Base-by-base conservation (phyloP, 1,140 invertebrate genomes). In the Ptiloglossa arizonensis region DNA sequence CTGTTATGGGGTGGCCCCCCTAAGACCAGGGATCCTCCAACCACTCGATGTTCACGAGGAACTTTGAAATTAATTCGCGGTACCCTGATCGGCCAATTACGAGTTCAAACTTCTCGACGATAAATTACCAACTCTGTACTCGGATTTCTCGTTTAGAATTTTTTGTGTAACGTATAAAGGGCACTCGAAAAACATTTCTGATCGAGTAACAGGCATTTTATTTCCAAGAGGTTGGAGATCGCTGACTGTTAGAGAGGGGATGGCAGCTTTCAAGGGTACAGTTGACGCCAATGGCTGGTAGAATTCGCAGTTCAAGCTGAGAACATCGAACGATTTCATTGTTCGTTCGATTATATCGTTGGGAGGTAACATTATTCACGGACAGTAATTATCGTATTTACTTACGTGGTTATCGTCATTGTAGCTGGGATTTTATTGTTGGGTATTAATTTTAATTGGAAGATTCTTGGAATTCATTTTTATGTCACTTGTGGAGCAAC, bases 1-100 rank as follows among this genome's bases (percentile, higher is more conserved):
- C 76, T 82, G 71, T 52, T 71, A 27, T 27, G 35, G 82, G 76
- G 76, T 77, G 46, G 72, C 44, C 66, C 66, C 70, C 68, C n/a
- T n/a, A 17, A 2, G 13, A 41, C 24, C 64, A 38, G 52, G 41
- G 32, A 38, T 74, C n/a, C 62, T 54, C 27, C 64, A 48, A 46
- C 41, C 54, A 22, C 27, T 76, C 44, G 38, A 29, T 22, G 13
- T 11, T 13, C 13, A 8, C 38, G 38, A 6, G 29, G 6, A 76
- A 76, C 73, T 69, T 59, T 17, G 4, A 60, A 41, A 69, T 76
- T 69, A 60, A 69, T 69, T 57, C 44, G 2, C 15, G 6, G 35
- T 24, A 17, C 13, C 13, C 38, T 29, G 27, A 69, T 68, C 52
- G 38, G 44, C 11, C 62, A 75, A 68, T 75, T 46, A 46, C 35